Conservation (phyloP, 2,797 vertebrate genomes). For the Argyrosomus regius region DNA sequence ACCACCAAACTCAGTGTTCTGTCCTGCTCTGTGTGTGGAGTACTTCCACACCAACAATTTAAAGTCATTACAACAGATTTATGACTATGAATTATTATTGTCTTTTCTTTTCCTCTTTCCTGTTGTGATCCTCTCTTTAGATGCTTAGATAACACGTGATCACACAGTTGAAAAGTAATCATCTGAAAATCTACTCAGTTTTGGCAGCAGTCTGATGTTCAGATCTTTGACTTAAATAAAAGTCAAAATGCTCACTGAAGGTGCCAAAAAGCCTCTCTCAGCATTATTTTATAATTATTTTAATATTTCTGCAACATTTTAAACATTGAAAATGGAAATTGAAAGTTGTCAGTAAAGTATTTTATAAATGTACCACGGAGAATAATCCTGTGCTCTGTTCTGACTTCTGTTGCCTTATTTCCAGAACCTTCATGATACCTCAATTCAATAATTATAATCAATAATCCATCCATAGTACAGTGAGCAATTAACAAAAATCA, state of each 20-base stretch:
- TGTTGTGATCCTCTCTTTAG: neutral
- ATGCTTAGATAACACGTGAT: neutral
- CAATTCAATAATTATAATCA: neutral
- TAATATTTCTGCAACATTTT: neutral
- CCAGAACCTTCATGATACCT: neutral
- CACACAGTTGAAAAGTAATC: neutral
- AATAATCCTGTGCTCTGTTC: neutral
- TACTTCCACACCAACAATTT: neutral
- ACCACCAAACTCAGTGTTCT: neutral
- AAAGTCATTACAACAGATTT: neutral
- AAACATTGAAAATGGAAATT: neutral
- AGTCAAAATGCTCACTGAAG: neutral
- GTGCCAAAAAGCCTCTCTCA: neutral
- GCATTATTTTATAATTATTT: neutral
- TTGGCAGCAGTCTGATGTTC: neutral
- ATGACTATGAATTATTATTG: neutral
- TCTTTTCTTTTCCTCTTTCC: neutral
- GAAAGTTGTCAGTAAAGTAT: neutral
- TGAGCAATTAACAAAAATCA: neutral
- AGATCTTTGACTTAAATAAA: neutral
- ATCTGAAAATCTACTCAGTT: neutral
- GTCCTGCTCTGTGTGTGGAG: neutral
- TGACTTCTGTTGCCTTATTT: neutral
- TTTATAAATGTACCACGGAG: neutral
- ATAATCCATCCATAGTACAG: neutral